phyloP scores from a whole-genome alignment of 2,888 invertebrate species.

The Tupiocoris notatus region DNA sequence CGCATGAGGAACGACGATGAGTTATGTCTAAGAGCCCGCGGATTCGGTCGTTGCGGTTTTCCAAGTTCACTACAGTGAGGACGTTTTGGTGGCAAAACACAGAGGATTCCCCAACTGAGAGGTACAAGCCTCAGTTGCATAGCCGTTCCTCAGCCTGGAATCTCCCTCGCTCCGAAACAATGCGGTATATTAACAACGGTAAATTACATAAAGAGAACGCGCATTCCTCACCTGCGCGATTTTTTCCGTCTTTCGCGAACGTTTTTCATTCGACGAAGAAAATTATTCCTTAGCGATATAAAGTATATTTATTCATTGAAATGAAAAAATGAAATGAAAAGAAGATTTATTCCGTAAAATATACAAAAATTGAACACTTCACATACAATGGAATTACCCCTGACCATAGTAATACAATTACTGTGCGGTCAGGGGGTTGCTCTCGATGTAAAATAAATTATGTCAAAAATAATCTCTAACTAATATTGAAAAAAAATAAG shows the following conservation, averaged over 20 bases:
- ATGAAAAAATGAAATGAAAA: too few species aligned
- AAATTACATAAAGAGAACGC: slow-evolving; percentile 35
- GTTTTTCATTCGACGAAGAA: too few species aligned
- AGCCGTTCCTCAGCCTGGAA: background rate
- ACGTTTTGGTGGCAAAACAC: background rate
- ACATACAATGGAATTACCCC: too few species aligned
- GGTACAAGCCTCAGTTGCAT: background rate
- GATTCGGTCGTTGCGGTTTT: background rate
- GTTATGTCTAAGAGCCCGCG: background rate
- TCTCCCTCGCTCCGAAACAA: background rate
- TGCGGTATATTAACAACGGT: slow-evolving; percentile 37
- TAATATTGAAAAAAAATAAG: too few species aligned
- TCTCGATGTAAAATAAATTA: too few species aligned
- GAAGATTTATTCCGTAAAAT: too few species aligned
- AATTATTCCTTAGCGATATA: too few species aligned
- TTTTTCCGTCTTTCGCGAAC: background rate
- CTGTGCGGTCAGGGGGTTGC: too few species aligned
- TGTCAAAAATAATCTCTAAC: too few species aligned
- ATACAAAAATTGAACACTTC: too few species aligned
- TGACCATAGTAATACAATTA: too few species aligned
- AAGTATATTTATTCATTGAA: too few species aligned
- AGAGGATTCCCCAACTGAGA: background rate
- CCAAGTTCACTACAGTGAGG: background rate
- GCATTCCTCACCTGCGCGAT: slow-evolving; percentile 31
- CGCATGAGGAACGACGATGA: background rate